Evolutionary conservation across 2,888 invertebrate genomes (phyloP), one percentile per base, ranked within the genome.

Genomic region (Acleris emargana): DNA sequence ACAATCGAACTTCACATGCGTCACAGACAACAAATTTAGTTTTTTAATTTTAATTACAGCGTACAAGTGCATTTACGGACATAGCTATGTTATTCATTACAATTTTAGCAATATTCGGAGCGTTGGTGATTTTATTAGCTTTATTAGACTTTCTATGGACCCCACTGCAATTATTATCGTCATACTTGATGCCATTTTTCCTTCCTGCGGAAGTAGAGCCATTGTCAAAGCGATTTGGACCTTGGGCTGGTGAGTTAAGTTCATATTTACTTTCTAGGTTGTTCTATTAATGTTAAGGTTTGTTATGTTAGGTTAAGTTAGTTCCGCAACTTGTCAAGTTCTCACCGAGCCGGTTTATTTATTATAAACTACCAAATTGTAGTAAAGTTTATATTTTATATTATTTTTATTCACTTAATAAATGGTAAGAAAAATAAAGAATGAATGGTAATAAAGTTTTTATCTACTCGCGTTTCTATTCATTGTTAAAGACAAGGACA

Each of bases 201-300:
- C 88, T 95, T 71, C 94, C 95, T 0, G 81, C 94, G 61, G 93
- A 95, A 77, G 94, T 94, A 71, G 89, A 93, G 73, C 87, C 93
- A 16, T 82, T 96, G 62, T 79, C 89, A 45, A 94, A 95, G 78
- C 95, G 94, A 81, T 97, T 94, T 83, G 98, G 98, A 76, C 92
- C 95, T 68, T 98, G 98, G 97, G 97, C 97, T 81, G 96, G 97
- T 97, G 84, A 94, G 94, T 91, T 38, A 38, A 38, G 38, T 38
- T 38, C 38, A 61, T 38, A 55, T 62, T 32, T 47, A 64, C 61
- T 58, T 64, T 32, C n/a, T 62, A 25, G 52, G 9, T 4, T 17
- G 22, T 42, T 20, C 59, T 50, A 72, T 72, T 71, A 69, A 69
- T 71, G 59, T 76, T 45, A n/a, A 43, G 52, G 32, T 51, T 54